A percentile compares a stretch with the other conserved stretches of the same genome.
Evolutionary conservation across 1,140 invertebrate species (phyloP).

Genomic region (Achatina immaculata): DNA sequence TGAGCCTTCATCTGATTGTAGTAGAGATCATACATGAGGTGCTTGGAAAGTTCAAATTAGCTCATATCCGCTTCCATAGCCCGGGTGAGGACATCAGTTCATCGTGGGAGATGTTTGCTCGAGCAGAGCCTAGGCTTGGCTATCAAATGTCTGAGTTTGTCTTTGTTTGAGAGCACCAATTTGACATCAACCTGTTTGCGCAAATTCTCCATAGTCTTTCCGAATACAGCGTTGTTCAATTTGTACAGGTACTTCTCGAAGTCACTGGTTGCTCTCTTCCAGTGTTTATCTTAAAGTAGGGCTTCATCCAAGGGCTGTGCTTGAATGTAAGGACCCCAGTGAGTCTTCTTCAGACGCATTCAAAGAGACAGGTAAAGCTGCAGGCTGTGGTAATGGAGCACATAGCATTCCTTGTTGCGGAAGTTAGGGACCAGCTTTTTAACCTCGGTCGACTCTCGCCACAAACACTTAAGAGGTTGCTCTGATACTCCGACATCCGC

Average conservation of each 20-base stretch:
- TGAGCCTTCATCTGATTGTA: constrained; percentile 49
- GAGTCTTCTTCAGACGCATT: constrained; percentile 41
- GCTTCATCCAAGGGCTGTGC: constrained; percentile 34
- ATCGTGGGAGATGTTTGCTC: constrained; percentile 60
- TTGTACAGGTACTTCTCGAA: constrained; percentile 72
- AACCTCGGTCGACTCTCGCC: constrained; percentile 18
- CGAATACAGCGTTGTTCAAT: constrained; percentile 72
- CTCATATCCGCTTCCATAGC: constrained; percentile 51
- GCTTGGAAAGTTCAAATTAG: constrained; percentile 56
- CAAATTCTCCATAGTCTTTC: constrained; percentile 72
- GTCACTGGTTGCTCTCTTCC: constrained; percentile 49
- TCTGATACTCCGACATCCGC: constrained; percentile 30
- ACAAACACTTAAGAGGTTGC: constrained; percentile 1
- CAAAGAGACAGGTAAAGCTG: constrained; percentile 38
- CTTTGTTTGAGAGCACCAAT: constrained; percentile 28
- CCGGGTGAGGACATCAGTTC: constrained; percentile 46
- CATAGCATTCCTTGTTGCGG: constrained; percentile 43
- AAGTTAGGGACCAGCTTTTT: constrained; percentile 45
- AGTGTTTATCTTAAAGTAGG: constrained; percentile 18
- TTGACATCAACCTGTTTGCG: constrained; percentile 63
- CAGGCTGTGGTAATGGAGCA: constrained; percentile 46
- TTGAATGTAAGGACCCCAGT: constrained; percentile 38
- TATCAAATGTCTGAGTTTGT: constrained; percentile 50
- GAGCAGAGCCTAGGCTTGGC: constrained; percentile 62
- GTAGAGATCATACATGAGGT: constrained; percentile 59